These are phyloP conservation scores for Chaetophractus vellerosus DNA, from an alignment of 2,797 vertebrate species.

Conservation along the genomic window DNA sequence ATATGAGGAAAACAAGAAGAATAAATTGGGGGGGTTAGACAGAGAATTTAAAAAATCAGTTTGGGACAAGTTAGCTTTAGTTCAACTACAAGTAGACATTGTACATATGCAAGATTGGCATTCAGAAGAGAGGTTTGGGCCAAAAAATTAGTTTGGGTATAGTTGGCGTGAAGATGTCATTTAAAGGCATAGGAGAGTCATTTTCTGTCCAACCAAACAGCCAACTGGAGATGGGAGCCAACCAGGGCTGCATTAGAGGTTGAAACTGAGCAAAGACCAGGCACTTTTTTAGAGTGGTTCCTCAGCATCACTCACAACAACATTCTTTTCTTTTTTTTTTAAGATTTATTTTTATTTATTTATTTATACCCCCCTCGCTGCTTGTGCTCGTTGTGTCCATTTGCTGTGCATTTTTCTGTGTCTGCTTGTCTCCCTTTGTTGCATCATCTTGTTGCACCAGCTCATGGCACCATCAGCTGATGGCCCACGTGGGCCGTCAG, in stretches of 20 bases:
- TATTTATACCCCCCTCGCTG: too few relatives aligned
- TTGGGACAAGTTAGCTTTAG: constrained; percentile 25
- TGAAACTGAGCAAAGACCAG: constrained; percentile 78
- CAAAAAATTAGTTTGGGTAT: constrained; percentile 14
- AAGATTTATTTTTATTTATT: too few relatives aligned
- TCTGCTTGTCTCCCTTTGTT: too few relatives aligned
- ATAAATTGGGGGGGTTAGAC: not conserved
- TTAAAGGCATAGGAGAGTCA: not conserved
- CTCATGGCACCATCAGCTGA: too few relatives aligned
- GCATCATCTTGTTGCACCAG: too few relatives aligned
- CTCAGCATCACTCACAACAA: too few relatives aligned
- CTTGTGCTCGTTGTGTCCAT: too few relatives aligned
- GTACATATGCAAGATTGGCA: not conserved
- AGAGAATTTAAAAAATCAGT: not conserved
- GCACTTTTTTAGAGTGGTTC: too few relatives aligned
- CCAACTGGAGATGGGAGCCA: constrained; percentile 97
- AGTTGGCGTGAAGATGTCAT: not conserved
- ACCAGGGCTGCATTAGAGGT: constrained; percentile 98
- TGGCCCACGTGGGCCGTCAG: too few relatives aligned
- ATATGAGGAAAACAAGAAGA: not conserved
- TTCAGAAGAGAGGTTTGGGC: not conserved
- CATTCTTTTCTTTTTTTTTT: too few relatives aligned
- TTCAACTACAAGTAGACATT: not conserved
- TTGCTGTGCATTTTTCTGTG: too few relatives aligned
- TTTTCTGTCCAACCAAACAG: constrained; percentile 99